phyloP scores from a whole-genome alignment of 1,140 invertebrate species.

The Pissodes strobi region DNA sequence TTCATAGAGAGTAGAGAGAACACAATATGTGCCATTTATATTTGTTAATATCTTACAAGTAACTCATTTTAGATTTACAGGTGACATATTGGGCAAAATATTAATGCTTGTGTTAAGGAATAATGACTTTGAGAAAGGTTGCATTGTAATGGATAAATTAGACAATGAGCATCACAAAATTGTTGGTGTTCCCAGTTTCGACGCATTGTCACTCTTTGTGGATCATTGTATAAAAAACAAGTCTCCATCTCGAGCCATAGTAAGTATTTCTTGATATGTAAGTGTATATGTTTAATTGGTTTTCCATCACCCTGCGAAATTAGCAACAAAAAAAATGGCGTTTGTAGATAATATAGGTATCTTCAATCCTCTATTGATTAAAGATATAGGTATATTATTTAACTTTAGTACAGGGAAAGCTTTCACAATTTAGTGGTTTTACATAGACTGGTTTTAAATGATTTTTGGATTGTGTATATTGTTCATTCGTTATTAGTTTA shows the following conservation, averaged over 20 bases:
- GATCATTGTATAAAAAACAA: conserved; percentile 59
- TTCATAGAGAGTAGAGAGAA: no score
- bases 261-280: conserved; percentile 45
- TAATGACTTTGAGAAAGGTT: conserved; percentile 59
- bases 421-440: no score
- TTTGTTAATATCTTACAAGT: no score
- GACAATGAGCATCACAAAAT: conserved; percentile 59
- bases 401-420: no score
- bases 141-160: conserved; percentile 59
- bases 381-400: neutral
- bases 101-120: conserved; percentile 58
- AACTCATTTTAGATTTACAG: conserved; percentile 62
- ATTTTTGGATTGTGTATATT: no score
- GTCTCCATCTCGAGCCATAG: conserved; percentile 57
- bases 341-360: no score
- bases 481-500: neutral
- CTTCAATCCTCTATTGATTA: neutral
- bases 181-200: conserved; percentile 60
- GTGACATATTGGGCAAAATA: conserved; percentile 63
- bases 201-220: conserved; percentile 57
- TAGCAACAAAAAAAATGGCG: no score
- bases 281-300: neutral
- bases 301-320: no score
- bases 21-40: no score
- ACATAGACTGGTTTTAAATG: no score